These are phyloP conservation scores for Auanema sp. DNA, from an alignment of 2,888 invertebrate species.

Conservation along the genomic window DNA sequence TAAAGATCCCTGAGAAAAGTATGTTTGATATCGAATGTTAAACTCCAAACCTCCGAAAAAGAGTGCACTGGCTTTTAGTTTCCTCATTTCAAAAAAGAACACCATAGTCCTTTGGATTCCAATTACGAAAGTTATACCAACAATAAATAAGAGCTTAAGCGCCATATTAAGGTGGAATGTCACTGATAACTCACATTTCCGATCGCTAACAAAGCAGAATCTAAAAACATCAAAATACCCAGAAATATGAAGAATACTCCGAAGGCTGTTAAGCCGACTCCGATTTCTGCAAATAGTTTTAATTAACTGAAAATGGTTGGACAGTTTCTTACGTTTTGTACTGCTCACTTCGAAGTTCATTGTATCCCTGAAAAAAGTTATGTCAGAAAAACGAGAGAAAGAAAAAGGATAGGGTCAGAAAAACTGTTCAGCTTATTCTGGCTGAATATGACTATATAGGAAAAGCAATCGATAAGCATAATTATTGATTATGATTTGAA, in stretches of 20 bases:
- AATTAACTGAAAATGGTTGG: neutral
- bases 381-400: neutral
- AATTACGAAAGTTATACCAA: conserved; percentile 91
- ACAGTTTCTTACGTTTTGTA: conserved; percentile 44
- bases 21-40: conserved; percentile 61
- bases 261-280: conserved; percentile 92
- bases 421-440: neutral
- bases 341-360: conserved; percentile 56
- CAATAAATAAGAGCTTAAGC: conserved; percentile 88
- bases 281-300: conserved; percentile 74
- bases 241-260: conserved; percentile 91
- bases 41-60: conserved; percentile 53
- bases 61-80: conserved; percentile 76
- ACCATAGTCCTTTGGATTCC: conserved; percentile 90
- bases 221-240: conserved; percentile 88
- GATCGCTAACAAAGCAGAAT: conserved; percentile 94
- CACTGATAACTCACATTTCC: conserved; percentile 88
- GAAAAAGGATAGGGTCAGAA: neutral
- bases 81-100: conserved; percentile 96
- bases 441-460: neutral
- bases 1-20: conserved; percentile 87
- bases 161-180: neutral
- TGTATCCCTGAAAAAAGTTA: conserved; percentile 21
- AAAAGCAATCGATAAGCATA: neutral
- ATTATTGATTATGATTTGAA: neutral